phyloP scores from a whole-genome alignment of 2,797 vertebrate species.

The Gallinago solitaria region DNA sequence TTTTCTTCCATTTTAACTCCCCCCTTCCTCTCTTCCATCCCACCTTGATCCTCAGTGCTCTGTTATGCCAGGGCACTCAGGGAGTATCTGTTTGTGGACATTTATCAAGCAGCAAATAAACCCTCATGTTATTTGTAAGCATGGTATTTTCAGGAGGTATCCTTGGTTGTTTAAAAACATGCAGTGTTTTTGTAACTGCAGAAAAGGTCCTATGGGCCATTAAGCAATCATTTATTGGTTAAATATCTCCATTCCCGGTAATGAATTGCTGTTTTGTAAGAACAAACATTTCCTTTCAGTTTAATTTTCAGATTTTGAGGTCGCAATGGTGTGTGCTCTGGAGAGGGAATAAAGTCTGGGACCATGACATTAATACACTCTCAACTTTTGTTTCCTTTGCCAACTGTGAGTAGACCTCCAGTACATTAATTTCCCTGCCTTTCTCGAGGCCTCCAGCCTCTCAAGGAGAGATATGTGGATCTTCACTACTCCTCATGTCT shows the following conservation, averaged over 20 bases:
- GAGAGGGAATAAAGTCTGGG: slow-evolving; percentile 43
- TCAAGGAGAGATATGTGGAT: neutral
- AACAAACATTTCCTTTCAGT: slow-evolving; percentile 48
- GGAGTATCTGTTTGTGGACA: slow-evolving; percentile 21
- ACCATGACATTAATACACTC: slow-evolving; percentile 45
- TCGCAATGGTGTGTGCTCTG: neutral
- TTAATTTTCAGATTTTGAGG: slow-evolving; percentile 44
- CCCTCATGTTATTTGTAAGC: neutral
- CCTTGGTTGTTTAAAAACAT: slow-evolving; percentile 33
- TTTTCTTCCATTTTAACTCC: neutral
- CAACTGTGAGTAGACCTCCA: neutral
- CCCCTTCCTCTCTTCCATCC: neutral
- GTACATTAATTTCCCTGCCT: neutral
- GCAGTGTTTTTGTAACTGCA: slow-evolving; percentile 45
- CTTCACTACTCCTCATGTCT: neutral
- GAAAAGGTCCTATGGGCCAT: slow-evolving; percentile 45
- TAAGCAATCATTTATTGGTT: slow-evolving; percentile 52
- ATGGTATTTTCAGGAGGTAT: slow-evolving; percentile 43
- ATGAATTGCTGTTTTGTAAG: slow-evolving; percentile 32
- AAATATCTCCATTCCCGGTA: slow-evolving; percentile 43
- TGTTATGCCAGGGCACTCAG: neutral
- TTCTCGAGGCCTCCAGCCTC: neutral
- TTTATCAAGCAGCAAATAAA: slow-evolving; percentile 5
- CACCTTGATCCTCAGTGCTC: neutral
- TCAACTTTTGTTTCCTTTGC: slow-evolving; percentile 30